Base-by-base conservation (phyloP, 2,888 invertebrate genomes). In the Acrocera orbiculus region DNA sequence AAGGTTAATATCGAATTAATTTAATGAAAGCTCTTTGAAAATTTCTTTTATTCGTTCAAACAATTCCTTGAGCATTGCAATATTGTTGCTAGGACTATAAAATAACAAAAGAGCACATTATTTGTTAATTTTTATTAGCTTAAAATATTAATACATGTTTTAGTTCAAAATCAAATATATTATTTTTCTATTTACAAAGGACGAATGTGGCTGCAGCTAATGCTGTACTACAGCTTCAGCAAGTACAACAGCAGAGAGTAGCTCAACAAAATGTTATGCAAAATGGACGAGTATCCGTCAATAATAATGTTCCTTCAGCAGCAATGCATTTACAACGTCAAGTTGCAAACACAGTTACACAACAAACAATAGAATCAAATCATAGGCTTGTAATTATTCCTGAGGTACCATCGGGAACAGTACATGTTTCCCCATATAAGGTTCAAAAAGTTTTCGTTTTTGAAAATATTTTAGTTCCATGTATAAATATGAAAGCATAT, bases 401-500 rank as follows among this genome's bases (percentile, higher is more conserved):
- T 14, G 82, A 82, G 51, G 68, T 76, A 50, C 67, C 67, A 43
- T 64, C 69, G 40, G 67, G 68, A 52, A 70, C 72, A 49, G 68
- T 67, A 56, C 75, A 74, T 62, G 69, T 70, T 56, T 75, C 75
- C 50, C 77, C 79, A 47, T 80, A 77, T 62, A 78, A 77, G 65
- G 72, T 83, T 29, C 81, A 82, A 51, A 80, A 79, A 52, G 81
- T 80, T 26, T 65, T 77, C 40, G 76, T 86, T 35, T 40, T 36
- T 23, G 80, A 80, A 52, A 77, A 76, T 50, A 76, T 76, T 48
- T 70, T 81, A 69, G 76, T 86, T 46, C 80, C 79, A 34, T 83
- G 82, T 61, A 82, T 87, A 52, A 86, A 86, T 61, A 76, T 79
- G 61, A 82, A 83, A 64, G 80, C 83, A 11, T 82, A 76, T 63